Percentiles rank a stretch among this genome's conserved stretches.
These are phyloP conservation scores for Varroa destructor DNA, from an alignment of 1,140 invertebrate genomes.

Conservation along the genomic window DNA sequence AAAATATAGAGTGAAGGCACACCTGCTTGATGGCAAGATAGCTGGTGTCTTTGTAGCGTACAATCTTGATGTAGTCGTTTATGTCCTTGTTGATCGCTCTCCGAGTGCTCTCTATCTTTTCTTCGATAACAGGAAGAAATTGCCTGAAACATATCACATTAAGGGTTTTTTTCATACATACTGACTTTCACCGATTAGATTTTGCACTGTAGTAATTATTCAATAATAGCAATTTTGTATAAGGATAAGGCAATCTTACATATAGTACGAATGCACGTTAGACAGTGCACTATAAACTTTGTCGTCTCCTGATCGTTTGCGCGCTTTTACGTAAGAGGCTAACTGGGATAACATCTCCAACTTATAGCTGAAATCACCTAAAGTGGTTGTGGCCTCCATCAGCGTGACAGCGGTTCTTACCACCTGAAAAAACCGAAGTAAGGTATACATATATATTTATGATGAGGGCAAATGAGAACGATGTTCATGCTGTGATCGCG, in stretches of 20 bases:
- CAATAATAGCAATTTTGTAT: too few species aligned
- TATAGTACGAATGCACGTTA: not conserved
- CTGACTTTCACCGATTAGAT: too few species aligned
- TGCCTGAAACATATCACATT: conserved; percentile 43
- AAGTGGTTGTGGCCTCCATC: conserved; percentile 27
- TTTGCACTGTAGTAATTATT: too few species aligned
- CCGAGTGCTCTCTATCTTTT: conserved; percentile 52
- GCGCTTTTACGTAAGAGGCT: conserved; percentile 13
- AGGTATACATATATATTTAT: not conserved
- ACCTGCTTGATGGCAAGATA: conserved; percentile 77
- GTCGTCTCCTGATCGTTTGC: not conserved
- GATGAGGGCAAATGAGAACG: too few species aligned
- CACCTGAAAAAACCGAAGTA: not conserved
- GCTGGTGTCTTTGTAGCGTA: conserved; percentile 85
- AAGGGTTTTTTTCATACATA: not conserved
- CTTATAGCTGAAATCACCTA: conserved; percentile 12
- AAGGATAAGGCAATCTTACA: not conserved
- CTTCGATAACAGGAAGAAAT: conserved; percentile 52
- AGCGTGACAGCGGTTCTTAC: conserved; percentile 32
- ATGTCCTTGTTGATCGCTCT: conserved; percentile 60
- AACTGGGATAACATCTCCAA: conserved; percentile 2
- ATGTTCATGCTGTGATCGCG: too few species aligned
- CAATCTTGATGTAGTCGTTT: conserved; percentile 80
- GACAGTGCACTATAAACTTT: not conserved
- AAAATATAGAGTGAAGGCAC: conserved; percentile 31